Evolutionary conservation across 2,113 vertebrate genomes (phyloP), one percentile per base, ranked within the genome.

Genomic region (Pseudolaguvia tuberculata): DNA sequence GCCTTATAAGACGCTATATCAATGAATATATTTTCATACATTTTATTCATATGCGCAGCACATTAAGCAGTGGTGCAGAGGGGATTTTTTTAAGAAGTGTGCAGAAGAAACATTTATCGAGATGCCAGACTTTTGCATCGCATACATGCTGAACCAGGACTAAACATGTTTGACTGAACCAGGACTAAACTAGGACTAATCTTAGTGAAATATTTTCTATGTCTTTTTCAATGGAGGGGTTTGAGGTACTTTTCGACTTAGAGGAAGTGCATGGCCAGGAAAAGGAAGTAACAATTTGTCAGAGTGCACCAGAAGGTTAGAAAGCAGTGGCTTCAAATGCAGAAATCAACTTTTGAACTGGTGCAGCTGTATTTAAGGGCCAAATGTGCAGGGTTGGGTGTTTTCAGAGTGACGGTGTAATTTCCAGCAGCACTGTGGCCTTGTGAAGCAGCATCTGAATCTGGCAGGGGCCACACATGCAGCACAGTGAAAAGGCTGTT

Each of bases 391-490:
- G 83, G 84, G 85, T 77, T 83, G 73, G 85, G 83, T 72, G 69
- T 83, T 86, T 89, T 85, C 81, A 85, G 85, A 85, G 83, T 84
- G 80, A 78, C 82, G 81, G 70, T 13, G 75, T 80, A 74, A 81
- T 87, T 88, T 88, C 85, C 82, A 84, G 84, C 80, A 83, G 84
- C 83, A 83, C 82, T 82, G 82, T 83, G 83, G 77, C 79, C 79
- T 70, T 83, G 81, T 86, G 79, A 75, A n/a, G 76, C 56, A 61
- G 48, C 20, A 35, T 69, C 76, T 48, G 55, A 79, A 57, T 51
- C 68, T 83, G 53, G 80, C 82, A 62, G 6, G 79, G 88, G 86
- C 87, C 87, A 88, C 88, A 88, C 87, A 90, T 83, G 83, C 61
- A 82, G 88, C 82, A 77, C 78, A 81, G 81, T 85, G 87, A 82